Evolutionary conservation across 2,797 vertebrate species (phyloP).

Genomic region (Poeciliopsis gracilis): DNA sequence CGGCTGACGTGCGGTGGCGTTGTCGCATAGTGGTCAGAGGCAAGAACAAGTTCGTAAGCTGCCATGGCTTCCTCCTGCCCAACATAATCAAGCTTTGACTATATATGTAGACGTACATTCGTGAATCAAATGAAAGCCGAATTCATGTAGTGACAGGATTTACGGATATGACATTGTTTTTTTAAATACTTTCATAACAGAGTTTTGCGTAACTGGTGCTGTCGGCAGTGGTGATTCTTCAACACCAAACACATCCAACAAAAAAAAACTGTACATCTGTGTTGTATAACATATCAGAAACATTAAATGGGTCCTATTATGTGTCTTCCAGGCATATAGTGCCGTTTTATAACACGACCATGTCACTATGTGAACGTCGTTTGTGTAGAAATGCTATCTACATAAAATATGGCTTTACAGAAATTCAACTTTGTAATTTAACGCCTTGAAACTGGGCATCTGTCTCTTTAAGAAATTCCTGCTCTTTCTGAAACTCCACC

Average conservation of each 20-base stretch:
- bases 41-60: neutral
- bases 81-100: neutral
- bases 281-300: neutral
- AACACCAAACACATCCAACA: neutral
- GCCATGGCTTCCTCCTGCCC: neutral
- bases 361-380: too few relatives aligned
- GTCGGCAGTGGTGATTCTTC: neutral
- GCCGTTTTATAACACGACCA: too few relatives aligned
- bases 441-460: too few relatives aligned
- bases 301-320: too few relatives aligned
- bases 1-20: constrained; percentile 33
- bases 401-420: too few relatives aligned
- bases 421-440: too few relatives aligned
- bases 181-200: neutral
- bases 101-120: neutral
- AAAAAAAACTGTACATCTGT: neutral
- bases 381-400: too few relatives aligned
- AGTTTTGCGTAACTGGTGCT: neutral
- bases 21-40: neutral
- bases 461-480: too few relatives aligned
- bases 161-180: neutral
- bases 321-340: too few relatives aligned
- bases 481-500: too few relatives aligned
- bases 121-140: neutral
- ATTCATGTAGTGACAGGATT: neutral